phyloP scores from a whole-genome alignment of 2,113 vertebrate genomes.

The Marcusenius ussheri region DNA sequence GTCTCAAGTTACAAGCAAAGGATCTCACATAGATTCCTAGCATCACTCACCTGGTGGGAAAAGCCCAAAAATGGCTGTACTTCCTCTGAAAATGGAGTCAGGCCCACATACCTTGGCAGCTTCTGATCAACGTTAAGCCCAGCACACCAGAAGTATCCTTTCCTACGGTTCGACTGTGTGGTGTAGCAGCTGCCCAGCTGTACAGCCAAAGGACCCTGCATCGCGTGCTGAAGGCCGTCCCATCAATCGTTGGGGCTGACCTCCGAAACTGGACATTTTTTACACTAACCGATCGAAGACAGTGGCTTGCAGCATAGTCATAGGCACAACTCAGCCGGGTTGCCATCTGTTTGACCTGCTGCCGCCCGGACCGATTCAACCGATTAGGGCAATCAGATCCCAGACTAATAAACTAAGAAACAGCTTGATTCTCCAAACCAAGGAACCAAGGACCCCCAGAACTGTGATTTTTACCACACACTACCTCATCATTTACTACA shows the following conservation, averaged over 20 bases:
- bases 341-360: neutral
- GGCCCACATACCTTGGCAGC: neutral
- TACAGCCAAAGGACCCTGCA: neutral
- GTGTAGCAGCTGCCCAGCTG: neutral
- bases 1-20: neutral
- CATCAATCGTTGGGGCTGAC: neutral
- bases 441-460: neutral
- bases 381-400: neutral
- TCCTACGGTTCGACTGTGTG: neutral
- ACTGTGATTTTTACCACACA: neutral
- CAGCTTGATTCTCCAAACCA: neutral
- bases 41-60: neutral
- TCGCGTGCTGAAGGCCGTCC: neutral
- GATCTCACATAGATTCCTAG: neutral
- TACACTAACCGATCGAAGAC: neutral
- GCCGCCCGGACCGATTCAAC: neutral
- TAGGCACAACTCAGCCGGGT: neutral
- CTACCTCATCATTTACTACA: neutral
- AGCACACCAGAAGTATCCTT: neutral
- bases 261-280: neutral
- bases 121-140: neutral
- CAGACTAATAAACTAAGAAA: neutral
- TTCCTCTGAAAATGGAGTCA: neutral
- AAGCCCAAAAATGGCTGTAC: neutral
- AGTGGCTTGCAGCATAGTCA: neutral